Evolutionary conservation across 2,888 invertebrate species (phyloP), one percentile per base, ranked within the genome.

Genomic region (Acrobasis consociella): DNA sequence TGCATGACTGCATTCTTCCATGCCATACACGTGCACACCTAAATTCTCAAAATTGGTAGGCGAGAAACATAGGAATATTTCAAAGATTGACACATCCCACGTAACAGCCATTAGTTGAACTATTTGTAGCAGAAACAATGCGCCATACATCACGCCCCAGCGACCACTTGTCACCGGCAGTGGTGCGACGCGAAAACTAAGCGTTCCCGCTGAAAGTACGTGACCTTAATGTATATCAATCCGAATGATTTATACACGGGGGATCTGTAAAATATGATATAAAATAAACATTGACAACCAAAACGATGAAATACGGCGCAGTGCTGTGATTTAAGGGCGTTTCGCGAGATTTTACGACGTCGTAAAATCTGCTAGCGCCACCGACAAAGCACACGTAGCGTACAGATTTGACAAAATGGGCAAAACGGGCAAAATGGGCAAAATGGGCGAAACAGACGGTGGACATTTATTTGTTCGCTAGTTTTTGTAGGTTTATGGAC

Each of bases 271-370:
- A 92, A 91, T 92, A 91, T 92, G 91, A 92, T 89, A 92, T 91
- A 91, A 92, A 92, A 92, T 91, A 92, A 92, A 92, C 90, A 92
- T 91, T 91, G 91, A 92, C 91, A 92, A 89, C 86, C 91, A 82
- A 85, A 91, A 92, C 91, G 91, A 91, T 92, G 91, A 91, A 91
- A 91, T 91, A 92, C 88, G 91, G 86, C 86, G 87, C 80, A 84
- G 80, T 83, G 85, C 78, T 86, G 89, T 92, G 91, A 91, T 91
- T 91, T 91, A 91, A 90, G 91, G 89, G 89, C 86, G 87, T 84
- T 86, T 87, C 90, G 87, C 91, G 86, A 86, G 89, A 91, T 91
- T 91, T 92, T 92, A 92, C 90, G 85, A 83, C 85, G 87, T 90
- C 86, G 91, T 91, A 92, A 91, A 92, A 92, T 91, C 89, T 87